phyloP scores from a whole-genome alignment of 2,113 vertebrate genomes.

The Gambusia holbrooki region DNA sequence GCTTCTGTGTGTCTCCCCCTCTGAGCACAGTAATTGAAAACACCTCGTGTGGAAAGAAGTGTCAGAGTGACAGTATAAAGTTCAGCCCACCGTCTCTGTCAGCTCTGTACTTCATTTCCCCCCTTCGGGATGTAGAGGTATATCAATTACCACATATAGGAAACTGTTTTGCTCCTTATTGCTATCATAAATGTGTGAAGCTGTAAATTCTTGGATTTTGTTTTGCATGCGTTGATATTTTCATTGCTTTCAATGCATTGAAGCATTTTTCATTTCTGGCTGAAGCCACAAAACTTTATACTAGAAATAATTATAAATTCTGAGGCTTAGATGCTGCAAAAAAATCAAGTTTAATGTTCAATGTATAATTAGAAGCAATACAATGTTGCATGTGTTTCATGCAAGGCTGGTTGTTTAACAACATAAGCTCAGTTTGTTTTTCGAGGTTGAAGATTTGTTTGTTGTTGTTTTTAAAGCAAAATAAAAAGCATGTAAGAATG shows the following conservation, averaged over 20 bases:
- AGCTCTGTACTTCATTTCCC: neutral
- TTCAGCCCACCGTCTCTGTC: neutral
- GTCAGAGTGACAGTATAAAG: constrained; percentile 7
- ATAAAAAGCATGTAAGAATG: neutral
- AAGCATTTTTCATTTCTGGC: too few species aligned
- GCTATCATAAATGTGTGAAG: neutral
- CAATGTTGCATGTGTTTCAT: neutral
- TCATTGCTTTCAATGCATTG: too few species aligned
- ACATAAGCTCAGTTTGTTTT: neutral
- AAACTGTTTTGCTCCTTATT: neutral
- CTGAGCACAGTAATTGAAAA: constrained; percentile 35
- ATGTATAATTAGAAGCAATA: neutral
- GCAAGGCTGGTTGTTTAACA: neutral
- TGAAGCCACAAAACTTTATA: too few species aligned
- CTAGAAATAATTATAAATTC: neutral
- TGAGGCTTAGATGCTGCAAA: neutral
- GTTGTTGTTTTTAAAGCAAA: neutral
- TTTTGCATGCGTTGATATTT: neutral
- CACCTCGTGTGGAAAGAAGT: constrained; percentile 2
- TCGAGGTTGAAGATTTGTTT: neutral
- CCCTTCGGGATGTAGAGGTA: neutral
- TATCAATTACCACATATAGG: neutral
- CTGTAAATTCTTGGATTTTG: neutral
- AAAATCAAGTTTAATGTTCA: neutral
- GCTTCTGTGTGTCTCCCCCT: neutral